A percentile compares a stretch with the other conserved stretches of the same genome.
phyloP scores from a whole-genome alignment of 2,888 invertebrate genomes.

The Athripsodes cinereus region DNA sequence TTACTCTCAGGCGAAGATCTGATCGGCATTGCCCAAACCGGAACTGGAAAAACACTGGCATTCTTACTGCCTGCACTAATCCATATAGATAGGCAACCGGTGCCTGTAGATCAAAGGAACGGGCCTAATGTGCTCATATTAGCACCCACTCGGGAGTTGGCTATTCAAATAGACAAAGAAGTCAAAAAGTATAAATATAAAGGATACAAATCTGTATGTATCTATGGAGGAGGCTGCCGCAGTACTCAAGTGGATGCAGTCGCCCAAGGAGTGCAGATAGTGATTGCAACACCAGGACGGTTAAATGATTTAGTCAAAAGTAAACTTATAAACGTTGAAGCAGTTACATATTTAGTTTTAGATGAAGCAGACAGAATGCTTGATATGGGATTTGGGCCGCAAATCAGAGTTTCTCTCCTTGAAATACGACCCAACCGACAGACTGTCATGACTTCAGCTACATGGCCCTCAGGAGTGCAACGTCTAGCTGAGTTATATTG shows the following conservation, averaged over 20 bases:
- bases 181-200: conserved; percentile 83
- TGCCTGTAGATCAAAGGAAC: conserved; percentile 61
- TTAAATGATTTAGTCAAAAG: conserved; percentile 82
- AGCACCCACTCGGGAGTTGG: conserved; percentile 90
- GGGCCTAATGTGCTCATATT: conserved; percentile 85
- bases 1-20: conserved; percentile 84
- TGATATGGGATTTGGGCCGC: conserved; percentile 83
- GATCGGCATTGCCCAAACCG: conserved; percentile 95
- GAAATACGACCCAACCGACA: conserved; percentile 84
- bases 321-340: conserved; percentile 64
- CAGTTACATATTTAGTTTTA: conserved; percentile 81
- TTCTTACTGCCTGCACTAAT: conserved; percentile 89
- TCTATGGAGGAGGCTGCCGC: conserved; percentile 87
- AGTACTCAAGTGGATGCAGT: conserved; percentile 71
- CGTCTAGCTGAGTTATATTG: conserved; percentile 81
- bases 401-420: conserved; percentile 76
- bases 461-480: conserved; percentile 88
- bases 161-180: conserved; percentile 88
- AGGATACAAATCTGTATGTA: conserved; percentile 81
- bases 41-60: conserved; percentile 92
- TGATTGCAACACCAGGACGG: conserved; percentile 92
- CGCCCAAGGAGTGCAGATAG: conserved; percentile 80
- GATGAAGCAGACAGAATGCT: conserved; percentile 91
- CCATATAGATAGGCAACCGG: conserved; percentile 81
- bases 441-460: conserved; percentile 96